Evolutionary conservation across 2,888 invertebrate species (phyloP), one percentile per base, ranked within the genome.

Genomic region (Tuberolachnus salignus): DNA sequence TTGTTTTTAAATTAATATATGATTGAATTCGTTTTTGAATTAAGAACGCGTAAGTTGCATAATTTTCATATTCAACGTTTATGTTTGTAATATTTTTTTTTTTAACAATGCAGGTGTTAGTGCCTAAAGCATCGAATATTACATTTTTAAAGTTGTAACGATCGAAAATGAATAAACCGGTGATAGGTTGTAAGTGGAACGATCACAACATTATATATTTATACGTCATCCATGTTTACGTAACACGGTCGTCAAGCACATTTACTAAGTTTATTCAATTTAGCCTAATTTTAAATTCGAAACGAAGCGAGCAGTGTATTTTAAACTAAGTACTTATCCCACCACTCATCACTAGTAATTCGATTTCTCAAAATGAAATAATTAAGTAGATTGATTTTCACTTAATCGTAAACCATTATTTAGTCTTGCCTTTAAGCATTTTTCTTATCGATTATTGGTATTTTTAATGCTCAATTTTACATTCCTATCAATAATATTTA

Each of bases 201-300:
- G n/a, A n/a, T n/a, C n/a, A n/a, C n/a, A 42, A 19, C 42, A 1
- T 69, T 55, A 42, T 55, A 55, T 70, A 16, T 42, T 21, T 9
- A 14, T 42, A 55, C 42, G n/a, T n/a, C n/a, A n/a, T n/a, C n/a
- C n/a, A n/a, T 70, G 42, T 53, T 53, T 53, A 10, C 9, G 34
- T 14, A 21, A 51, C 55, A 21, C 16, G 14, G 19, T 53, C 53
- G 34, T 53, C 14, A 21, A 69, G 19, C 42, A 55, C 16, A 42
- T 70, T n/a, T 63, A 19, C 19, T 13, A 21, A 70, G 55, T 57
- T 44, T 57, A 57, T 44, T 70, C 57, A 44, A 44, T 9, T 53
- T 4, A 4, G 13, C 34, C 42, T 55, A 70, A 21, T 44, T 44
- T 44, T n/a, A n/a, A n/a, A n/a, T n/a, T n/a, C n/a, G n/a, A n/a